Conservation (phyloP, 2,797 vertebrate genomes). For the Urophycis tenuis region DNA sequence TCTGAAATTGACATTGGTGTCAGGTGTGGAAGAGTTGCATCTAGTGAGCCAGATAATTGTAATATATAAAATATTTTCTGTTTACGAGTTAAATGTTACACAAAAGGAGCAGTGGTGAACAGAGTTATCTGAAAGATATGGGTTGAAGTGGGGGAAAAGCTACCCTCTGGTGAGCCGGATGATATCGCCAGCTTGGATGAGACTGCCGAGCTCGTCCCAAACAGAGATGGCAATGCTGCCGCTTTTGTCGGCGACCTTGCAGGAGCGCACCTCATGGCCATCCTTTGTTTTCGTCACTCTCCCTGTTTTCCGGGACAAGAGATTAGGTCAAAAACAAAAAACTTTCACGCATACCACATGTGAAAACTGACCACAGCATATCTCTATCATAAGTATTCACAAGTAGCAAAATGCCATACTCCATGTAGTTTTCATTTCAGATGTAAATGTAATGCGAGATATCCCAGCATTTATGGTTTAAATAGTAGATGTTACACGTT, state of each 20-base stretch:
- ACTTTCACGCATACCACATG: rapidly evolving
- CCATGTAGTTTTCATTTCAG: background rate
- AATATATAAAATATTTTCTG: background rate
- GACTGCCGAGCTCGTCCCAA: conserved; percentile 94
- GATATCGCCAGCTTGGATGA: conserved; percentile 94
- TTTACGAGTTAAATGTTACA: background rate
- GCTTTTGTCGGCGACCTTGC: conserved; percentile 95
- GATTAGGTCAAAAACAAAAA: background rate
- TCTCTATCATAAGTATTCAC: background rate
- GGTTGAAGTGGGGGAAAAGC: background rate
- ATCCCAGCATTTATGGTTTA: too few species aligned
- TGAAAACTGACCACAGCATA: background rate
- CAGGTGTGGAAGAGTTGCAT: background rate
- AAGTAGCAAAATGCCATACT: background rate
- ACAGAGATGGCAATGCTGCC: conserved; percentile 97
- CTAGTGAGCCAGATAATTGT: background rate
- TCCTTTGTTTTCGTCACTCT: conserved; percentile 98
- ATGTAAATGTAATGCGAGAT: background rate
- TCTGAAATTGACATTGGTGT: background rate
- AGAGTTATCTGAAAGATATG: too few species aligned
- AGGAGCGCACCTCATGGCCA: conserved; percentile 94
- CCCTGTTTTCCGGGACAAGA: conserved; percentile 59
- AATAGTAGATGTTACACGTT: background rate
- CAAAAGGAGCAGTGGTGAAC: background rate
- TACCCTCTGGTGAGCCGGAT: conserved; percentile 97